phyloP scores from a whole-genome alignment of 2,888 invertebrate species.

The Ectropis crepuscularia region DNA sequence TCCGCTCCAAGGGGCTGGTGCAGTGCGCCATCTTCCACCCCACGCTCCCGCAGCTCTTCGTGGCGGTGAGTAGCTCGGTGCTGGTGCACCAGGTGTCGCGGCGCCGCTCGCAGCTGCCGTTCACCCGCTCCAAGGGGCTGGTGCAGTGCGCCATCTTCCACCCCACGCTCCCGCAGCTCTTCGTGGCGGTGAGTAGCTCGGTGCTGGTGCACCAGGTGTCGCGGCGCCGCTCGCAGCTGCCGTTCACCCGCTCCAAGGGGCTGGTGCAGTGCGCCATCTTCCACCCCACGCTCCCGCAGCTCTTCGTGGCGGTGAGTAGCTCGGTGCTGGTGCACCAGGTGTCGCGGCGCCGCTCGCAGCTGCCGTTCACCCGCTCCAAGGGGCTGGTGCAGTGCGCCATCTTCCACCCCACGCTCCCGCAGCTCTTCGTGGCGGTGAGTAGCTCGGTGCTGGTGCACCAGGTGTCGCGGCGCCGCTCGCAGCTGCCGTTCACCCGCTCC shows the following conservation, averaged over 20 bases:
- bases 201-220: constrained; percentile 98
- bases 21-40: constrained; percentile 98
- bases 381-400: constrained; percentile 96
- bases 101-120: constrained; percentile 95
- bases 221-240: constrained; percentile 94
- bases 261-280: constrained; percentile 96
- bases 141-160: constrained; percentile 98
- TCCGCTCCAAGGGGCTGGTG: constrained; percentile 94
- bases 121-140: constrained; percentile 94
- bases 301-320: no score
- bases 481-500: constrained; percentile 95
- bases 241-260: constrained; percentile 95
- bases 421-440: constrained; percentile 97
- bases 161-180: constrained; percentile 95
- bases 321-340: constrained; percentile 97
- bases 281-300: constrained; percentile 95
- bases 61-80: no score
- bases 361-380: constrained; percentile 95
- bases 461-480: constrained; percentile 93
- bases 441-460: constrained; percentile 97
- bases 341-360: constrained; percentile 93
- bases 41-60: constrained; percentile 94
- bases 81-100: constrained; percentile 97
- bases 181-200: no score
- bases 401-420: constrained; percentile 97